Evolutionary conservation across 2,888 invertebrate genomes (phyloP).

Genomic region (Mesopsocus fuscifrons): DNA sequence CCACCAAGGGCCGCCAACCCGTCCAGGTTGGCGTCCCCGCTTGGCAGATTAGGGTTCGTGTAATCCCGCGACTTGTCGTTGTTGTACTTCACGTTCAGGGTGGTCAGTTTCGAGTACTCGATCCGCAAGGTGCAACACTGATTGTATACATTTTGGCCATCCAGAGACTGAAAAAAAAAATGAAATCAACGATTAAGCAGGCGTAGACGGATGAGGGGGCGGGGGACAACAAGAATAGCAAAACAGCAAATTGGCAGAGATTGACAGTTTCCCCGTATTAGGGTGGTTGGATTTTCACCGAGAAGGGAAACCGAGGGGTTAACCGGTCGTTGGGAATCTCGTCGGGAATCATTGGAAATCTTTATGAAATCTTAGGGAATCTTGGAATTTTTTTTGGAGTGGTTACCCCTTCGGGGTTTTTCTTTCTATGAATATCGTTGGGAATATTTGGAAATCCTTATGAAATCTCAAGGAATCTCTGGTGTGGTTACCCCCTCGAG

Average conservation of each 20-base stretch:
- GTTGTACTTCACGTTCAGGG: slow-evolving; percentile 97
- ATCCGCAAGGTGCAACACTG: slow-evolving; percentile 98
- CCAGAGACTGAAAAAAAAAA: slow-evolving; percentile 48
- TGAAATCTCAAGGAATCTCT: too few relatives aligned
- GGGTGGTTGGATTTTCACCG: too few relatives aligned
- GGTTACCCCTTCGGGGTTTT: too few relatives aligned
- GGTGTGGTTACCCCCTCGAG: too few relatives aligned
- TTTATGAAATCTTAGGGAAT: too few relatives aligned
- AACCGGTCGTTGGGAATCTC: too few relatives aligned
- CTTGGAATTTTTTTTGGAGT: too few relatives aligned
- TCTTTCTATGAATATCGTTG: too few relatives aligned
- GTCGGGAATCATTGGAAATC: too few relatives aligned
- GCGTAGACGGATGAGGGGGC: not conserved
- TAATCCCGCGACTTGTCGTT: slow-evolving; percentile 99
- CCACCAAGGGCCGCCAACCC: slow-evolving; percentile 30
- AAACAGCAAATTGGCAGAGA: not conserved
- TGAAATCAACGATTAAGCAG: slow-evolving; percentile 6
- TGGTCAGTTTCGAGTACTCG: slow-evolving; percentile 96
- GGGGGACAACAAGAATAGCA: not conserved
- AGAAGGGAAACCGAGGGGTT: too few relatives aligned
- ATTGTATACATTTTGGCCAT: slow-evolving; percentile 98
- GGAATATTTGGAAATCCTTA: too few relatives aligned
- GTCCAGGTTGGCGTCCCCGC: slow-evolving; percentile 54
- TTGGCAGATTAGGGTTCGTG: slow-evolving; percentile 94
- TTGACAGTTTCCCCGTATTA: too few relatives aligned